A percentile compares a stretch with the other conserved stretches of the same genome.
Evolutionary conservation across 2,888 invertebrate species (phyloP).

Genomic region (Hartigia nigra): DNA sequence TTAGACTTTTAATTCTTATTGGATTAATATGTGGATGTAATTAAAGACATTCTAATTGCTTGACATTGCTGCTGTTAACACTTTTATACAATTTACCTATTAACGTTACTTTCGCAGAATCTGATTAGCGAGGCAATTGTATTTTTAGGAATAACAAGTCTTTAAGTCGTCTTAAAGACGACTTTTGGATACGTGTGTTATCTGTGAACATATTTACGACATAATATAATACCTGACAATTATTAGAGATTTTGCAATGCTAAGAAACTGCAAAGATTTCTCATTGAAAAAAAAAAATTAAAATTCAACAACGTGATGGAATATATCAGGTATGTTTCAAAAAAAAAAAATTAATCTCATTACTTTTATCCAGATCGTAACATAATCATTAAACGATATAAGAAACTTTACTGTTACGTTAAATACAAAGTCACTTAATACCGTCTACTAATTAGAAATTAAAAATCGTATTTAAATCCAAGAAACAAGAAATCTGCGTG

Average conservation of each 20-base stretch:
- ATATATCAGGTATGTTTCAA: not conserved
- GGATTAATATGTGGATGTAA: not conserved
- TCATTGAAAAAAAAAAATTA: not conserved
- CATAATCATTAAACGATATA: not conserved
- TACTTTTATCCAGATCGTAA: not conserved
- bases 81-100: not conserved
- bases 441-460: not conserved
- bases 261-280: not conserved
- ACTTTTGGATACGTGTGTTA: too few species aligned
- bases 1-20: not conserved
- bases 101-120: not conserved
- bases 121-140: not conserved
- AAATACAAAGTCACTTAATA: not conserved
- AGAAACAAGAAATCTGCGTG: not conserved
- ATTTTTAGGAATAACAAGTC: not conserved
- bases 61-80: not conserved
- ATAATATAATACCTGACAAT: not conserved
- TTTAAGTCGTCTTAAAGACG: not conserved
- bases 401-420: not conserved
- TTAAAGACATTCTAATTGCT: not conserved
- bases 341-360: not conserved
- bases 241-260: too few species aligned
- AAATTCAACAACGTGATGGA: not conserved
- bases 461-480: not conserved
- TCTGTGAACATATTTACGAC: not conserved